Evolutionary conservation across 2,888 invertebrate species (phyloP).

Genomic region (Agrochola lychnidis): DNA sequence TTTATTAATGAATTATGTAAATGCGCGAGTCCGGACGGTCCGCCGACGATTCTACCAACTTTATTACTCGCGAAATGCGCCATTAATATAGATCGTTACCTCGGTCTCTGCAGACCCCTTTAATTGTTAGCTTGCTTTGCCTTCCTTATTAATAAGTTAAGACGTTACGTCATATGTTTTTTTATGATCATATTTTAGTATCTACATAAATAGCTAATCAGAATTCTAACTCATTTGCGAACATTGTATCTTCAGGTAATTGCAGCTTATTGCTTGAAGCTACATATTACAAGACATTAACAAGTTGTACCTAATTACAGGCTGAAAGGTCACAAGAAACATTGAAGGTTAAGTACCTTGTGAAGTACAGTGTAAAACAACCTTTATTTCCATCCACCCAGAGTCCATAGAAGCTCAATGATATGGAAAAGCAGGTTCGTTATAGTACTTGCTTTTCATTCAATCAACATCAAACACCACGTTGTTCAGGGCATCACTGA

Average conservation of each 20-base stretch:
- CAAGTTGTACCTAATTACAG: constrained; percentile 59
- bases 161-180: constrained; percentile 43
- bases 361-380: constrained; percentile 24
- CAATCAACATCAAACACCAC: constrained; percentile 29
- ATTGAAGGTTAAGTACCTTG: constrained; percentile 48
- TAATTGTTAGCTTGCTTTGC: constrained; percentile 61
- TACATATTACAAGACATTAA: constrained; percentile 56
- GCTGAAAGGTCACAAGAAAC: constrained; percentile 49
- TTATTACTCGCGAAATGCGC: constrained; percentile 82
- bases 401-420: not conserved
- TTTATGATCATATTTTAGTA: constrained; percentile 43
- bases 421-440: constrained; percentile 8
- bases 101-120: constrained; percentile 52
- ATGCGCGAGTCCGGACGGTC: constrained; percentile 77
- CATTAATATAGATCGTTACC: constrained; percentile 74
- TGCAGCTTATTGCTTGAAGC: constrained; percentile 39
- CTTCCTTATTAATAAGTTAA: constrained; percentile 46
- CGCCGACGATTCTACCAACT: constrained; percentile 76
- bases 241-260: constrained; percentile 52
- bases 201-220: constrained; percentile 31
- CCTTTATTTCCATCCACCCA: constrained; percentile 6
- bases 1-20: constrained; percentile 89
- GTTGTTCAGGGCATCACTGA: not conserved
- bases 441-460: constrained; percentile 34
- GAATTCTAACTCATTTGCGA: constrained; percentile 46